Percentiles rank a stretch among this genome's conserved stretches.
phyloP scores from a whole-genome alignment of 2,888 invertebrate species.

The Melolontha melolontha region DNA sequence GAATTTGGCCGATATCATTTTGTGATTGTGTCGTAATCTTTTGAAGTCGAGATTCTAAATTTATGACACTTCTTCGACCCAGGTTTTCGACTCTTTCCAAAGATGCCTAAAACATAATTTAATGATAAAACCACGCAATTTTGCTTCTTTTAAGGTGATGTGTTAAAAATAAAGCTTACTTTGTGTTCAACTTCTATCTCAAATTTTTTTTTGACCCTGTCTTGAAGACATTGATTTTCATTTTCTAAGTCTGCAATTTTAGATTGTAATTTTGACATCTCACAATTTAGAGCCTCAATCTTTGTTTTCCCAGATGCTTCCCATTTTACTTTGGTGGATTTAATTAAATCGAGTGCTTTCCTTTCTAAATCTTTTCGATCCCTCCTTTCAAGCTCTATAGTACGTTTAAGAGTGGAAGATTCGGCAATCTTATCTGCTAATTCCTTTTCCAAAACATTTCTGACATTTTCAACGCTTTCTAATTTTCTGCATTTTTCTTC shows the following conservation, averaged over 20 bases:
- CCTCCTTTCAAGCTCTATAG: conserved; percentile 76
- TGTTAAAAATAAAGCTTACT: conserved; percentile 50
- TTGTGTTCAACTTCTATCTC: conserved; percentile 59
- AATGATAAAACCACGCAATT: neutral
- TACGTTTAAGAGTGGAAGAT: conserved; percentile 68
- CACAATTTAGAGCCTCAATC: conserved; percentile 62
- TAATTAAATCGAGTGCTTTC: conserved; percentile 76
- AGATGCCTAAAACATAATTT: conserved; percentile 66
- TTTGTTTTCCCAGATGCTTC: conserved; percentile 72
- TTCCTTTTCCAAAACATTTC: conserved; percentile 73
- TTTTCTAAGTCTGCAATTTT: conserved; percentile 64
- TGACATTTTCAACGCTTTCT: conserved; percentile 67
- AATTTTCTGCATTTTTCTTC: conserved; percentile 64
- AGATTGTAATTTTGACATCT: conserved; percentile 64
- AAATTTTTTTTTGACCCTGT: conserved; percentile 65
- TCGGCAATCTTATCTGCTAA: conserved; percentile 71
- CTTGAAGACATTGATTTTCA: conserved; percentile 58
- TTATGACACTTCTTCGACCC: conserved; percentile 73
- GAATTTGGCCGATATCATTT: conserved; percentile 63
- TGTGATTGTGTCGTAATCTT: conserved; percentile 66
- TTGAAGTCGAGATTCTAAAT: conserved; percentile 68
- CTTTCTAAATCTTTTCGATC: conserved; percentile 77
- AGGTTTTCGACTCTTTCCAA: conserved; percentile 74
- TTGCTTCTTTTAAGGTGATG: no score
- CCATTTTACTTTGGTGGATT: conserved; percentile 72